Evolutionary conservation across 2,888 invertebrate genomes (phyloP).

Genomic region (Harpalus rubripes): DNA sequence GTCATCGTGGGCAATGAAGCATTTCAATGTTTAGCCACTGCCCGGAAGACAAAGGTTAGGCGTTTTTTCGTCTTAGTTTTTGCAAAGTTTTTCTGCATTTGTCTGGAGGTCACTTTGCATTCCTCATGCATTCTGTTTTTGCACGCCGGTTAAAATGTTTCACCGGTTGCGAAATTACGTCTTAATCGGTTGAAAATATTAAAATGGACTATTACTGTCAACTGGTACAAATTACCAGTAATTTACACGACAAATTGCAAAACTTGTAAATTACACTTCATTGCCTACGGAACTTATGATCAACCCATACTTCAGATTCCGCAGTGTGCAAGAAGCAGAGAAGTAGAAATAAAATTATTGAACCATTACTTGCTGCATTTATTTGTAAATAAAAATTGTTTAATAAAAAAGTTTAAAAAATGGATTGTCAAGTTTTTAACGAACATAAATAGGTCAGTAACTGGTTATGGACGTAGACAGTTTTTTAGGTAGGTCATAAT

Average conservation of each 20-base stretch:
- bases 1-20: constrained; percentile 23
- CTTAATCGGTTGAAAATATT: constrained; percentile 39
- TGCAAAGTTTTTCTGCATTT: neutral
- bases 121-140: constrained; percentile 23
- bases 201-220: constrained; percentile 42
- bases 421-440: neutral
- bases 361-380: neutral
- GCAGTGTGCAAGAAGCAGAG: neutral
- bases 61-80: neutral
- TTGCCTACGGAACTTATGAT: constrained; percentile 37
- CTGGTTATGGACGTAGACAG: neutral
- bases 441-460: neutral
- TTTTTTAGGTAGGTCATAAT: neutral
- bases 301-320: constrained; percentile 27
- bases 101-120: constrained; percentile 22
- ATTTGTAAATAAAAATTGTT: neutral
- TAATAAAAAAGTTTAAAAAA: neutral
- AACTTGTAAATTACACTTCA: constrained; percentile 49
- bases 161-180: constrained; percentile 27
- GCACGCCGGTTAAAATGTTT: constrained; percentile 15
- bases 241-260: constrained; percentile 48
- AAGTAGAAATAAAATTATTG: neutral
- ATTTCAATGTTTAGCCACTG: neutral
- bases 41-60: neutral
- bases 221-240: constrained; percentile 38